Evolutionary conservation across 2,113 vertebrate genomes (phyloP).

Genomic region (Coptodon bakossiorum): DNA sequence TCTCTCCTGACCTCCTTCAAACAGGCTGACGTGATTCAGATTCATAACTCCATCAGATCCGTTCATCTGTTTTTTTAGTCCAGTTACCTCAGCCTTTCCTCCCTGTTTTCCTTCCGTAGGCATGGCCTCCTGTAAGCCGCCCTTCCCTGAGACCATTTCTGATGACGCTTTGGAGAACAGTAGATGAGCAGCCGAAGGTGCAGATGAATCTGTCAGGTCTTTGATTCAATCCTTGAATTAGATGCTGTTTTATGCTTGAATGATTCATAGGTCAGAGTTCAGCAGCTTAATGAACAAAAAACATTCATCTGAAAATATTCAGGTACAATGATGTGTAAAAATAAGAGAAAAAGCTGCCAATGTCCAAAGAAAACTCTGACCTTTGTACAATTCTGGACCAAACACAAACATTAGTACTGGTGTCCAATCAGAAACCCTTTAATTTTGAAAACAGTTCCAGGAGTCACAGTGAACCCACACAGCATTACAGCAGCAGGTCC

Average conservation of each 20-base stretch:
- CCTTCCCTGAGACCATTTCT: not conserved
- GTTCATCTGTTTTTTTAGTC: not conserved
- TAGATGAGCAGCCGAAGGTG: not conserved
- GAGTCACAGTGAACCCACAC: not conserved
- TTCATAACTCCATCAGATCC: not conserved
- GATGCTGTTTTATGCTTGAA: not conserved
- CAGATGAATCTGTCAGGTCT: not conserved
- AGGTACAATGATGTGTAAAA: not conserved
- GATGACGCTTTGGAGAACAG: not conserved
- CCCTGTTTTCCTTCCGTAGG: too few relatives aligned
- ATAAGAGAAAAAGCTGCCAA: not conserved
- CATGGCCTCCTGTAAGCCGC: not conserved
- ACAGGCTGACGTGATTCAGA: accelerated
- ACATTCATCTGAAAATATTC: not conserved
- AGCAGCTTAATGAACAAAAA: not conserved
- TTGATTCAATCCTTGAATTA: not conserved
- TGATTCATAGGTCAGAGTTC: not conserved
- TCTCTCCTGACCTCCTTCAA: not conserved
- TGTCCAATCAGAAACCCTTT: not conserved
- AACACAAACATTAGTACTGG: not conserved
- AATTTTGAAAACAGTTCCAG: not conserved
- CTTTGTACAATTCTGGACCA: too few relatives aligned
- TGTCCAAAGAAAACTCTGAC: not conserved
- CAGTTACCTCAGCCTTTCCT: not conserved
- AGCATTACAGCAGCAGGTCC: not conserved